Evolutionary conservation across 2,113 vertebrate genomes (phyloP).

Genomic region (Brachyistius frenatus): DNA sequence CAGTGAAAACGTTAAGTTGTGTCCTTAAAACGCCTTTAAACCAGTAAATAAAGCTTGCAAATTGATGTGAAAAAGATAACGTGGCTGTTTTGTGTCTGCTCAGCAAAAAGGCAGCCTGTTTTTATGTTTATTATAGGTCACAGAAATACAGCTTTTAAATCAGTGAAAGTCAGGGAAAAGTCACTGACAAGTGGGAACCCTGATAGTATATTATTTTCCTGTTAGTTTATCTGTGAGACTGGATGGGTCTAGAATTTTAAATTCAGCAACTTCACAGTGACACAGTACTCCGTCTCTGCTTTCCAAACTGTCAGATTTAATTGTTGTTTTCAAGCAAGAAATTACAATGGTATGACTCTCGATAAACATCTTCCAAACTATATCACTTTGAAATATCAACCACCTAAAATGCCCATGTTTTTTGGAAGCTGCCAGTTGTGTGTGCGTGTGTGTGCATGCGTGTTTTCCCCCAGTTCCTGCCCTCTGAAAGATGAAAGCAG

Average conservation of each 20-base stretch:
- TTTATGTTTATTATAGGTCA: too few relatives aligned
- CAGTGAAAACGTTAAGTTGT: too few relatives aligned
- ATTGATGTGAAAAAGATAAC: background rate
- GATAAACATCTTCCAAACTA: constrained; percentile 62
- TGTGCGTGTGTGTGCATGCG: too few relatives aligned
- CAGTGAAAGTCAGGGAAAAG: background rate
- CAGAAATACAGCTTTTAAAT: background rate
- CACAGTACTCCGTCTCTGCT: constrained; percentile 22
- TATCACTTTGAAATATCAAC: constrained; percentile 27
- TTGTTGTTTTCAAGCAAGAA: constrained; percentile 69
- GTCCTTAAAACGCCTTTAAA: too few relatives aligned
- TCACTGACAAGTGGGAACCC: too few relatives aligned
- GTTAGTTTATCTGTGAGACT: constrained; percentile 32
- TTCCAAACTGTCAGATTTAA: constrained; percentile 64
- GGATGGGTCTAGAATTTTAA: constrained; percentile 43
- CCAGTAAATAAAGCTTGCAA: too few relatives aligned
- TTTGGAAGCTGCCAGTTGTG: background rate
- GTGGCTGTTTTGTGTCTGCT: background rate
- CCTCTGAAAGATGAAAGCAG: constrained; percentile 25
- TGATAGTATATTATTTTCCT: background rate
- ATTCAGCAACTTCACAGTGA: constrained; percentile 43
- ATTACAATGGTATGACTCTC: constrained; percentile 58
- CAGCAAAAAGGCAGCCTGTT: too few relatives aligned
- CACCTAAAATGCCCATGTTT: constrained; percentile 31
- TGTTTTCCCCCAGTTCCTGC: constrained; percentile 17